These are phyloP conservation scores for Monopterus albus DNA, from an alignment of 2,113 vertebrate species.

Conservation along the genomic window DNA sequence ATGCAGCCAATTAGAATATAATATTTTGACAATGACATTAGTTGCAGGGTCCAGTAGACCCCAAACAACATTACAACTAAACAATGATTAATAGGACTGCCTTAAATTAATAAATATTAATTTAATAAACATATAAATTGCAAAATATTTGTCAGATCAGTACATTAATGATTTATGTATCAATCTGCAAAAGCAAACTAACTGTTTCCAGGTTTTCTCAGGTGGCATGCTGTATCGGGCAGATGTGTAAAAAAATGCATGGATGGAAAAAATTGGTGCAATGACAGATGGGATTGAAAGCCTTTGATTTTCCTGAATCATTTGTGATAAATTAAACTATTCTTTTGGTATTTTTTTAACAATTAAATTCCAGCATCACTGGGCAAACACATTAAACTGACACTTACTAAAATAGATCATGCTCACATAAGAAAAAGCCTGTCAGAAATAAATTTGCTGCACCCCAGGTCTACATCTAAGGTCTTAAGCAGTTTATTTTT, in stretches of 20 bases:
- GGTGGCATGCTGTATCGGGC: neutral
- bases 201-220: neutral
- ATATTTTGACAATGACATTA: conserved; percentile 2
- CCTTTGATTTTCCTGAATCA: neutral
- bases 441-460: too few relatives aligned
- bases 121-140: neutral
- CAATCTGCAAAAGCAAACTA: neutral
- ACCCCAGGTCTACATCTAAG: neutral
- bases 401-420: neutral
- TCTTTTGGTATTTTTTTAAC: neutral
- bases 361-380: neutral
- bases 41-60: neutral
- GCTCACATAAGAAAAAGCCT: neutral
- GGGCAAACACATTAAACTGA: neutral
- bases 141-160: neutral
- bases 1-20: neutral
- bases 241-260: too few relatives aligned
- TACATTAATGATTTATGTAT: too few relatives aligned
- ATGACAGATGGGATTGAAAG: neutral
- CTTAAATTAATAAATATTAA: neutral
- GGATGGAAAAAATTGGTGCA: neutral
- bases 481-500: neutral
- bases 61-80: neutral
- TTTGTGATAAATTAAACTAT: too few relatives aligned
- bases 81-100: neutral